phyloP scores from a whole-genome alignment of 2,113 vertebrate species.

The Regulus satrapa region DNA sequence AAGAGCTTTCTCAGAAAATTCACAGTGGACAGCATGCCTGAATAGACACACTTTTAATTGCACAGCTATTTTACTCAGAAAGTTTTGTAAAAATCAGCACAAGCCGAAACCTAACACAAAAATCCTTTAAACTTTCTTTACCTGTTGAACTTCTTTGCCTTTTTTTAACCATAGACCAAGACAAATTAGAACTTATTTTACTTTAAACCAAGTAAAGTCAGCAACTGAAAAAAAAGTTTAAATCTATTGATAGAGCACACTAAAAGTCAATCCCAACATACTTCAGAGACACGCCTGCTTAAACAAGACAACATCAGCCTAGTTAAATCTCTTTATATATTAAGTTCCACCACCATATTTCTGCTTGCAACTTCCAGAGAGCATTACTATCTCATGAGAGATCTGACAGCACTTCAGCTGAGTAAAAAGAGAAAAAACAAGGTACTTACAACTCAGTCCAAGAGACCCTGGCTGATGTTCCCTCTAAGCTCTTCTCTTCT shows the following conservation, averaged over 20 bases:
- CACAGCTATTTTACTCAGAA: neutral
- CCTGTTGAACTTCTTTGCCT: neutral
- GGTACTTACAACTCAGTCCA: conserved; percentile 75
- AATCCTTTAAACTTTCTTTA: neutral
- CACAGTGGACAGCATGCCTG: neutral
- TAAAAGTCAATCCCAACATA: neutral
- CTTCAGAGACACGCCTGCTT: neutral
- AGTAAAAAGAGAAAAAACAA: neutral
- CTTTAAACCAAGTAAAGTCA: neutral
- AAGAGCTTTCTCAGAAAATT: neutral
- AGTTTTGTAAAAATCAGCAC: neutral
- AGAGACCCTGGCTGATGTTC: conserved; percentile 48
- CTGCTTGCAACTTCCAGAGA: neutral
- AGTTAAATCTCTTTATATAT: neutral
- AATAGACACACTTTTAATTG: neutral
- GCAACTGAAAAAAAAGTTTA: neutral
- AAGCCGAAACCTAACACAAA: neutral
- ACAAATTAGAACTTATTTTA: neutral
- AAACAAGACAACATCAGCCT: neutral
- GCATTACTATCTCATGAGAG: neutral
- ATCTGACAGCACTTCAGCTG: neutral
- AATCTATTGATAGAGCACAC: neutral
- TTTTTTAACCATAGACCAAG: neutral
- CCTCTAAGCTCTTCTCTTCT: conserved; percentile 49
- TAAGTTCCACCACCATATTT: neutral